Base-by-base conservation (phyloP, 2,797 vertebrate genomes). In the Lophotriccus pileatus region DNA sequence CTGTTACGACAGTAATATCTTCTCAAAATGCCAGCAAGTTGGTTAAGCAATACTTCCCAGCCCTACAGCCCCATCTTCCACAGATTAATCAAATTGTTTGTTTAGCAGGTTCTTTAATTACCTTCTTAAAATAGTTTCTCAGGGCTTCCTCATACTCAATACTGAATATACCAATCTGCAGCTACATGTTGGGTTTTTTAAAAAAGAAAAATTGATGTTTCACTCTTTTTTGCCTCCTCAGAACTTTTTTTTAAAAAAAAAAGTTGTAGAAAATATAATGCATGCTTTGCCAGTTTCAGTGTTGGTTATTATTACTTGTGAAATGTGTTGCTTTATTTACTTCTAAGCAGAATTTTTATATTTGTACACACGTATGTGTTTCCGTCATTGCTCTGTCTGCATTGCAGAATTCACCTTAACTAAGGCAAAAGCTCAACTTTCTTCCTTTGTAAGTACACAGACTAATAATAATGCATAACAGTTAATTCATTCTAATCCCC, bases 21-120 rank as follows among this genome's bases (percentile, higher is more conserved):
- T 90, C 80, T 93, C 10, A 9, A 84, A 94, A 84, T 67, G 67
- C 85, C 74, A 91, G 79, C 80, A 67, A 53, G 41, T 82, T 88
- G n/a, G 36, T 91, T 95, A 90, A 76, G 94, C 87, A 95, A 93
- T 69, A 34, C 59, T 93, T 93, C 82, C 80, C 59, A 93, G 63
- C 44, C 69, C 47, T 84, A 53, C 77, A 93, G 41, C 46, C 67
- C 74, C 79, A 56, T 52, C 67, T 90, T 92, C 82, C 74, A 58
- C 34, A 92, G 58, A 88, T 93, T 64, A 82, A 94, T 80, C 69
- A 70, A 66, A 82, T 52, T 63, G 76, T 89, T 94, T 86, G 79
- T 94, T 88, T 95, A 84, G 80, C 94, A 88, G 34, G 44, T 96
- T 94, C 60, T 94, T 94, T 91, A 85, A 69, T 80, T 92, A 53